phyloP scores from a whole-genome alignment of 2,888 invertebrate species.

The Agrochola litura region DNA sequence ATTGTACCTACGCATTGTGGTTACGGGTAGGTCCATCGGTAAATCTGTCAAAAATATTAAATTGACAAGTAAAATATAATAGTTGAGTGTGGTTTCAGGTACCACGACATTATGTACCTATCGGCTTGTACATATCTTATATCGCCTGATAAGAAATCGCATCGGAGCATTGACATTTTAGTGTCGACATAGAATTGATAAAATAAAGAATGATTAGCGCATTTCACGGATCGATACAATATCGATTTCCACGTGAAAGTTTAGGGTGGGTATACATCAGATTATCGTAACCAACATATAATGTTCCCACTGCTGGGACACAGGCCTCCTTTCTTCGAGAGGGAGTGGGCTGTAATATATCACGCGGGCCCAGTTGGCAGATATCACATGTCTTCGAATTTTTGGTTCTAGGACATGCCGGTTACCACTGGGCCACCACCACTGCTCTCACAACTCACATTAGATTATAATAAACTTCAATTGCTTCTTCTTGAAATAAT shows the following conservation, averaged over 20 bases:
- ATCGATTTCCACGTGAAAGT: slow-evolving; percentile 37
- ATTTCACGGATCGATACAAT: slow-evolving; percentile 44
- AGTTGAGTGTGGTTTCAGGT: slow-evolving; percentile 5
- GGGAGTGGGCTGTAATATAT: too few relatives aligned
- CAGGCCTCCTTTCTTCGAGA: too few relatives aligned
- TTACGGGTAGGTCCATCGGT: slow-evolving; percentile 3
- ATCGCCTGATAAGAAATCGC: slow-evolving; percentile 63
- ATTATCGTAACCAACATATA: not conserved
- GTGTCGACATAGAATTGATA: slow-evolving; percentile 57
- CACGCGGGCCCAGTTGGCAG: too few relatives aligned
- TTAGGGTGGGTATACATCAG: slow-evolving; percentile 16
- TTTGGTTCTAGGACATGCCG: too few relatives aligned
- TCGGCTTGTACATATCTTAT: slow-evolving; percentile 28
- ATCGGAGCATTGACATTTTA: slow-evolving; percentile 69
- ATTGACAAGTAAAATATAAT: not conserved
- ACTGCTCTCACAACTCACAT: too few relatives aligned
- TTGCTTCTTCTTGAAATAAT: not conserved
- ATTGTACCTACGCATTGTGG: slow-evolving; percentile 10
- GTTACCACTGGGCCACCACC: too few relatives aligned
- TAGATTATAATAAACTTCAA: not conserved
- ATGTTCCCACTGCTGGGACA: too few relatives aligned
- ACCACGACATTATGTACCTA: slow-evolving; percentile 2
- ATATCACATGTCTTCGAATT: too few relatives aligned
- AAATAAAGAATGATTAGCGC: slow-evolving; percentile 62
- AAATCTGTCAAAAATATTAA: slow-evolving; percentile 9